Percentiles rank a stretch among this genome's conserved stretches.
Conservation (phyloP, 23 tunicate species). For the Ciona savignyi region DNA sequence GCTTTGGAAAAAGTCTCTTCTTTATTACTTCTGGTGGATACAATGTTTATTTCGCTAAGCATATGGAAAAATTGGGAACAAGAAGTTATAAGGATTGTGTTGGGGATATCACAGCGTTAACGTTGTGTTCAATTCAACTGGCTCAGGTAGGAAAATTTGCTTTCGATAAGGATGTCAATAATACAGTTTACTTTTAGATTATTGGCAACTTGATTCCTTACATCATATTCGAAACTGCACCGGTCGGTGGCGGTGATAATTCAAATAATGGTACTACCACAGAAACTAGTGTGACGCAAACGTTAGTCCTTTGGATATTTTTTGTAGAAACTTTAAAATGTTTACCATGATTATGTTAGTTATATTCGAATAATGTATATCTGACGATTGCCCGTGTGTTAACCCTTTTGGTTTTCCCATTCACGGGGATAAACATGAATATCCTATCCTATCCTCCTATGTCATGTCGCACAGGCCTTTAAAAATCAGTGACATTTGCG, state of each 20-base stretch:
- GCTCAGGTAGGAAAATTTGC: neutral
- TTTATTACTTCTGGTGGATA: neutral
- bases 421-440: no score
- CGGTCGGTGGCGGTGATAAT: neutral
- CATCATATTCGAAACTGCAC: neutral
- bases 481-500: neutral
- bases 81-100: neutral
- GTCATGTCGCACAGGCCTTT: no score
- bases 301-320: neutral
- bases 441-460: no score
- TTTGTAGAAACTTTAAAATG: neutral
- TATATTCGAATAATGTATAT: no score
- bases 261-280: neutral
- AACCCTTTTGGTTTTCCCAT: no score
- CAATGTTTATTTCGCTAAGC: neutral
- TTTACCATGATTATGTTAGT: no score
- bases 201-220: neutral
- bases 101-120: neutral
- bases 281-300: neutral
- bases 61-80: neutral
- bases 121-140: neutral
- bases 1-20: constrained; percentile 3
- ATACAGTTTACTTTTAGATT: neutral
- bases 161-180: no score
- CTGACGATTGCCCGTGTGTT: no score